Evolutionary conservation across 37 sponge, comb jelly and placozoan genomes (phyloP), one percentile per base, ranked within the genome.

Genomic region (Crambe crambe): DNA sequence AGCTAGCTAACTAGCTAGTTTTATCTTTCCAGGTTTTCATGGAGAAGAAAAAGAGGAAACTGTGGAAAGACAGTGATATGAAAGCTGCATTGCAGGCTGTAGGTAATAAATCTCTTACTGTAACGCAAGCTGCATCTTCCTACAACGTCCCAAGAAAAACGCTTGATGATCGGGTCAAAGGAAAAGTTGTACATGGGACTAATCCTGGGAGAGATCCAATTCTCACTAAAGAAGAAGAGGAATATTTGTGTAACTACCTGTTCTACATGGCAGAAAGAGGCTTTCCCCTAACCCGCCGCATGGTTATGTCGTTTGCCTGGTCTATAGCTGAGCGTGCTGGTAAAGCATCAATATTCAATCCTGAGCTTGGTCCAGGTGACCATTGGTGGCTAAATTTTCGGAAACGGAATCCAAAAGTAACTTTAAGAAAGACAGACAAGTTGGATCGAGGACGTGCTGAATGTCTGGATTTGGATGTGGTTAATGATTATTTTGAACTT

Each of bases 181-280:
- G 73, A 20, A 29, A 31, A 21, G 73, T 73, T 9, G 1, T 34
- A 23, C 73, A 73, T 9, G 73, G 73, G 31, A 41, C 32, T 12
- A 73, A 47, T 9, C 56, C 73, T 56, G 73, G 73, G 1, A 26
- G 32, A 18, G 31, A 21, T 23, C 22, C 73, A 31, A 27, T 47
- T 8, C 72, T 71, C 10, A 2, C 44, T 39, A 25, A 42, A 3
- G 44, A 3, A 18, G 56, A 47, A 47, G 73, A 73, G 31, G 73
- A 43, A 6, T 29, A 54, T 2, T n/a, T 73, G 44, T 54, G 8
- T 27, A 17, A 25, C 4, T 73, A 73, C 32, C 51, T 47, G 17
- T 10, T 73, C 1, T 73, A 73, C 31, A 73, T 73, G 73, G 73
- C 73, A 21, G 44, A 71, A 20, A 43, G 47, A 27, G 72, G 73